phyloP scores from a whole-genome alignment of 2,113 vertebrate species.

The Chaetura pelagica region DNA sequence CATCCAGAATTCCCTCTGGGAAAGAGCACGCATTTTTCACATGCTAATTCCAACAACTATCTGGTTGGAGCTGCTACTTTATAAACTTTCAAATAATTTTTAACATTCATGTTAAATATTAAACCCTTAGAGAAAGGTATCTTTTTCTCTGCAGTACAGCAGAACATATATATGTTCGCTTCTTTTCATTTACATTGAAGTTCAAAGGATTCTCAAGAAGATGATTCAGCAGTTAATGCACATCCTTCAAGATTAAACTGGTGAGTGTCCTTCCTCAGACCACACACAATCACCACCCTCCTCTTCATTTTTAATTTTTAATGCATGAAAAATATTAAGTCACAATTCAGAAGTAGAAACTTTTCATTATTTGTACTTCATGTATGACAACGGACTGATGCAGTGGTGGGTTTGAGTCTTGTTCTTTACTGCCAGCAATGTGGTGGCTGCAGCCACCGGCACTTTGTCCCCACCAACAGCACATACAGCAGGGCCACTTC shows the following conservation, averaged over 20 bases:
- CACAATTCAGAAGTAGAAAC: neutral
- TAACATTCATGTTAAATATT: neutral
- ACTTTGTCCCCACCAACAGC: neutral
- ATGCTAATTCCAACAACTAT: neutral
- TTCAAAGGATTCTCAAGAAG: neutral
- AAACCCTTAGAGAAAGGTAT: neutral
- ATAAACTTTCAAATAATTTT: neutral
- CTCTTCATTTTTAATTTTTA: neutral
- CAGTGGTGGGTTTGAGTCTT: neutral
- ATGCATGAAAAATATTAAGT: neutral
- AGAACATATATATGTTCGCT: neutral
- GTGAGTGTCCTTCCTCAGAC: neutral
- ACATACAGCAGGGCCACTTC: rapidly evolving
- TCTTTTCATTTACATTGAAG: neutral
- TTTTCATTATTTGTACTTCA: neutral
- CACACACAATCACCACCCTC: neutral
- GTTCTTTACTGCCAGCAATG: neutral
- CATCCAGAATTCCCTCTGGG: neutral
- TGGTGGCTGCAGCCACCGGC: neutral
- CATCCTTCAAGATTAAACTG: neutral
- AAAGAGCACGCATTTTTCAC: neutral
- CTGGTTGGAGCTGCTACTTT: neutral
- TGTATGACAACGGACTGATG: neutral
- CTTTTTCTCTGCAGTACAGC: neutral
- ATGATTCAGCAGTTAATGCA: conserved; percentile 2